Evolutionary conservation across 2,888 invertebrate species (phyloP).

Genomic region (Trachelus tabidus): DNA sequence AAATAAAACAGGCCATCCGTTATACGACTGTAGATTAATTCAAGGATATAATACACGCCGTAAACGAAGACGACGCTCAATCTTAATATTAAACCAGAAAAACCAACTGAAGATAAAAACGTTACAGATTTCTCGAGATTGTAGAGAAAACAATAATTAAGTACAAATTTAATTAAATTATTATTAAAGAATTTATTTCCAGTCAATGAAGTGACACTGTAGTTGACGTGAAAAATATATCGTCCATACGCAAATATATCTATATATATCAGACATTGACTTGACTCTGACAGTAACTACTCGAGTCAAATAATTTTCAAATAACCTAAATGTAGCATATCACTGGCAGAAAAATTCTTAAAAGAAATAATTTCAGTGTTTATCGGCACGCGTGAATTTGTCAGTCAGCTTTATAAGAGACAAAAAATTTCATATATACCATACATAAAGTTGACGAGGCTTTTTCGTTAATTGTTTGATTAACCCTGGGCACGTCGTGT

Average conservation of each 20-base stretch:
- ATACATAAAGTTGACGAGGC: neutral
- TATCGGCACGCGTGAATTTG: neutral
- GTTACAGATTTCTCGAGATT: neutral
- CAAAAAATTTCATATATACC: neutral
- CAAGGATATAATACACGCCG: neutral
- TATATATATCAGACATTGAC: too few relatives aligned
- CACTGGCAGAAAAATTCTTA: too few relatives aligned
- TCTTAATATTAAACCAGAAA: neutral
- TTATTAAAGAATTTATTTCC: neutral
- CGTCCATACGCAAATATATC: too few relatives aligned
- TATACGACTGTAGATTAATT: neutral
- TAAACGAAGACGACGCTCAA: too few relatives aligned
- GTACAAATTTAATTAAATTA: neutral
- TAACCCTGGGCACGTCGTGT: constrained; percentile 15
- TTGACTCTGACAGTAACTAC: too few relatives aligned
- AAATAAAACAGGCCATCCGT: neutral
- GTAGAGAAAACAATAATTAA: neutral
- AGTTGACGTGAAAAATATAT: neutral
- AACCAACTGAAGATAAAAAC: neutral
- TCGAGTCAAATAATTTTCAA: too few relatives aligned
- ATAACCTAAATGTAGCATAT: too few relatives aligned
- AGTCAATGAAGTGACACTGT: neutral
- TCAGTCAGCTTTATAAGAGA: neutral
- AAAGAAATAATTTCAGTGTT: neutral
- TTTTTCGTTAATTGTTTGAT: constrained; percentile 34